A percentile compares a stretch with the other conserved stretches of the same genome.
Evolutionary conservation across 2,797 vertebrate species (phyloP).

Genomic region (Hydrolagus colliei): DNA sequence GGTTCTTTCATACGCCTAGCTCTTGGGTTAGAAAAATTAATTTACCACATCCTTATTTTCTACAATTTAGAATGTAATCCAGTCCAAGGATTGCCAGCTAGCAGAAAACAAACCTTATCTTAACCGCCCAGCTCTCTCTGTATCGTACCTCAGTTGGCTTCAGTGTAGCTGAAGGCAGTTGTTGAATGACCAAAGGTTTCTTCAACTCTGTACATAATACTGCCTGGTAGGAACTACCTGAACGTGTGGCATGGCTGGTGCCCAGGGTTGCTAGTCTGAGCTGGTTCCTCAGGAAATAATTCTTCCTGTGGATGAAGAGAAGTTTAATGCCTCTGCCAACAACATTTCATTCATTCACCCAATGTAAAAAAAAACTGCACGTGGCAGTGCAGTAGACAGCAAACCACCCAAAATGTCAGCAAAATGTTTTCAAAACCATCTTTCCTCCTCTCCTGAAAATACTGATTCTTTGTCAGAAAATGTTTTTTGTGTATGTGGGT

Average conservation of each 20-base stretch:
- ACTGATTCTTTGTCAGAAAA: no score
- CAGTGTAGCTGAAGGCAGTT: constrained; percentile 24
- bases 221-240: constrained; percentile 8
- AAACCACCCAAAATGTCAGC: no score
- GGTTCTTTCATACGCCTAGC: background rate
- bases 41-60: background rate
- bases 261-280: background rate
- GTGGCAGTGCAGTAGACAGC: background rate
- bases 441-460: no score
- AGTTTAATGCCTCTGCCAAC: background rate
- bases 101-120: background rate
- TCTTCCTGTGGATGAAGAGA: background rate
- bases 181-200: constrained; percentile 21
- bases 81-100: background rate
- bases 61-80: background rate
- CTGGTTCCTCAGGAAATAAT: background rate
- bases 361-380: background rate
- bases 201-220: constrained; percentile 29
- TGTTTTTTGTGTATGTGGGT: no score
- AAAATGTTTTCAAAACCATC: background rate
- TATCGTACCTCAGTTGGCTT: constrained; percentile 29
- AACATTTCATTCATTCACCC: no score
- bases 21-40: background rate
- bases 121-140: no score
- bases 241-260: background rate